Evolutionary conservation across 2,888 invertebrate species (phyloP).

Genomic region (Epirrhoe tristata): DNA sequence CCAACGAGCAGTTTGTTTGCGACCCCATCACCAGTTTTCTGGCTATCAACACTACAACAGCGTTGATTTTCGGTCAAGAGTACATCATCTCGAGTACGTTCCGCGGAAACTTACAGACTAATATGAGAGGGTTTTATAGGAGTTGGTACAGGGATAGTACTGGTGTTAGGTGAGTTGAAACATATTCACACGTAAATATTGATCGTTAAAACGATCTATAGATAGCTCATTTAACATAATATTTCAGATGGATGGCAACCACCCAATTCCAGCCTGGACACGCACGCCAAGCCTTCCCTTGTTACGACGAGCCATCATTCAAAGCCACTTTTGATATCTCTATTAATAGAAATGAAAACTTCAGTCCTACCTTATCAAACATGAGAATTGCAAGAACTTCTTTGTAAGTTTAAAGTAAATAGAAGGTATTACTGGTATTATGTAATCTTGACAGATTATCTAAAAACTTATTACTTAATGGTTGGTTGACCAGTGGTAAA

Average conservation of each 20-base stretch:
- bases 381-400: slow-evolving; percentile 83
- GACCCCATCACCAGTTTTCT: slow-evolving; percentile 63
- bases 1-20: slow-evolving; percentile 55
- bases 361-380: slow-evolving; percentile 86
- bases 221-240: neutral
- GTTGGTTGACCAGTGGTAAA: too few species aligned
- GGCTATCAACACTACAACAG: slow-evolving; percentile 52
- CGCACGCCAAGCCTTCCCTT: slow-evolving; percentile 93
- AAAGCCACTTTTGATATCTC: slow-evolving; percentile 91
- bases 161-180: neutral
- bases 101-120: slow-evolving; percentile 88
- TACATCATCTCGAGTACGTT: slow-evolving; percentile 88
- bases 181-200: too few species aligned
- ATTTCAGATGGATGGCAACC: slow-evolving; percentile 89
- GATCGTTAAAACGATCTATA: too few species aligned
- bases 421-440: too few species aligned
- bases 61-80: slow-evolving; percentile 53
- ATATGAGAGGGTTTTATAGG: slow-evolving; percentile 92
- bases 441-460: too few species aligned
- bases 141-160: slow-evolving; percentile 89
- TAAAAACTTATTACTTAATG: too few species aligned
- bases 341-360: slow-evolving; percentile 84
- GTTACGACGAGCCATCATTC: slow-evolving; percentile 94
- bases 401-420: slow-evolving; percentile 50
- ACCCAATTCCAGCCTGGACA: slow-evolving; percentile 93